Base-by-base conservation (phyloP, 2,797 vertebrate species). In the Anguilla marmorata region DNA sequence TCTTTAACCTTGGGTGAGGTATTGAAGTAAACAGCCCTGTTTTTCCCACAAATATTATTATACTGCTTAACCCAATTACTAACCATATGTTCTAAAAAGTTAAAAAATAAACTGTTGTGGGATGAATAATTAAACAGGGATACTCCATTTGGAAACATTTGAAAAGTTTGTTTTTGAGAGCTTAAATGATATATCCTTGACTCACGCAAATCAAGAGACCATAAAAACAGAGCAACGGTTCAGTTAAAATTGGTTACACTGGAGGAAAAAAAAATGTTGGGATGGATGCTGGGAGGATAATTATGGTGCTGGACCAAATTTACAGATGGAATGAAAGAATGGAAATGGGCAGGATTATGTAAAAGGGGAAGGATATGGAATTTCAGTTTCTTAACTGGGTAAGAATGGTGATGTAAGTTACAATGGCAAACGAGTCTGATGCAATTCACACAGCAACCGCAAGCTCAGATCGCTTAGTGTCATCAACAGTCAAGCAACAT, bases 51-150 rank as follows among this genome's bases (percentile, higher is more conserved):
- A 86, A 21, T 56, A 91, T 89, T 90, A 90, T 89, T 69, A 56
- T 58, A 48, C 14, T 60, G 76, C 83, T 74, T 50, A 72, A 79
- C 52, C 60, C 50, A 58, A 80, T 88, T 50, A 79, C 50, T 88
- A 85, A 58, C 66, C 84, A 85, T 76, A 58, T 14, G 72, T 85
- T 85, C 50, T 14, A 48, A 54, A 69, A 66, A 56, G 48, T 89
- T 90, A 91, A 92, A 92, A 89, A 85, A 66, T 41, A 89, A 90
- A 91, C 37, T 84, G 19, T 16, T n/a, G 30, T 9, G n/a, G 37
- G 85, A 76, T 82, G 52, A 86, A 88, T 91, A 76, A 89, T 90
- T 90, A 90, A 90, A 88, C 14, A 82, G 45, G 21, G 87, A 11
- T 63, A 88, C 50, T 83, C 72, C 79, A 50, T 21, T 48, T 12